phyloP scores from a whole-genome alignment of 2,113 vertebrate species.

The Actinemys pallida region DNA sequence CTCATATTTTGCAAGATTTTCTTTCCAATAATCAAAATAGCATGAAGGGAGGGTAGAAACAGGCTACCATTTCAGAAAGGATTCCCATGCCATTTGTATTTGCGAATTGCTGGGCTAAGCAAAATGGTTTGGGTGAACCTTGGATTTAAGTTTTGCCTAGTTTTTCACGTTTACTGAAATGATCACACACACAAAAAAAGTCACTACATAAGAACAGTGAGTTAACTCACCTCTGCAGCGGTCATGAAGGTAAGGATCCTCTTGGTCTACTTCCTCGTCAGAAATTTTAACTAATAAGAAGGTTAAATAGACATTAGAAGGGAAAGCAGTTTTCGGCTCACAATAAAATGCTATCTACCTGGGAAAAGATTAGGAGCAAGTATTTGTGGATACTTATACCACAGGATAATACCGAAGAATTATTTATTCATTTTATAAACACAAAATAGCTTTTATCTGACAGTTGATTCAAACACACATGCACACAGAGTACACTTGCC shows the following conservation, averaged over 20 bases:
- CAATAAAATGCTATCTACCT: not conserved
- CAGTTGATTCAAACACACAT: constrained; percentile 11
- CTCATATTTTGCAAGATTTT: not conserved
- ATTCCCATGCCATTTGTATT: not conserved
- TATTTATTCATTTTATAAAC: constrained; percentile 13
- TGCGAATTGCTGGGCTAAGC: not conserved
- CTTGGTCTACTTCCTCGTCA: constrained; percentile 75
- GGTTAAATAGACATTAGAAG: not conserved
- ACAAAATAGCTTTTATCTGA: not conserved
- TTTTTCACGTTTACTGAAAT: not conserved
- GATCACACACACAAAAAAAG: not conserved
- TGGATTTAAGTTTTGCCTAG: not conserved
- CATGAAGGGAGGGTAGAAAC: not conserved
- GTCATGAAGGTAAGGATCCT: constrained; percentile 86
- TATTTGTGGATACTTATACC: not conserved
- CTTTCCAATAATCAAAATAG: not conserved
- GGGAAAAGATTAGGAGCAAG: not conserved
- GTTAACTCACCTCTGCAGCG: constrained; percentile 84
- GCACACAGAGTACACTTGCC: not conserved
- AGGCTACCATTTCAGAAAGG: not conserved
- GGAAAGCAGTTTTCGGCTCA: constrained; percentile 25
- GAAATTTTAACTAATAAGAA: constrained; percentile 66
- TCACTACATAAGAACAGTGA: not conserved
- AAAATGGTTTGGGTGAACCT: not conserved
- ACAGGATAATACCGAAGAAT: constrained; percentile 27